Evolutionary conservation across 2,797 vertebrate genomes (phyloP).

Genomic region (Sciaenops ocellatus): DNA sequence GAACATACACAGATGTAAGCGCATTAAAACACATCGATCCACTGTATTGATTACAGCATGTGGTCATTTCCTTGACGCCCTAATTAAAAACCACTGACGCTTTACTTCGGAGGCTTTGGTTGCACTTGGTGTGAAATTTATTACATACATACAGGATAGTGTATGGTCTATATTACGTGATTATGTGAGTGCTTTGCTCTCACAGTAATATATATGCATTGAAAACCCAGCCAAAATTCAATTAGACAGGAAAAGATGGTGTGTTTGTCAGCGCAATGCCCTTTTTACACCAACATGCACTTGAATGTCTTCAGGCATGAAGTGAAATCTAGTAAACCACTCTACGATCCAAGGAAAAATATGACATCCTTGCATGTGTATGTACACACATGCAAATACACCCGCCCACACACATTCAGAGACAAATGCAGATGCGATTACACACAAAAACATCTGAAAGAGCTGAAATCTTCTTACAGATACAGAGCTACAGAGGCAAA

Average conservation of each 20-base stretch:
- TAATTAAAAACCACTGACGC: constrained; percentile 37
- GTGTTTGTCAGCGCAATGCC: not conserved
- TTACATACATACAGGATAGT: not conserved
- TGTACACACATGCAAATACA: not conserved
- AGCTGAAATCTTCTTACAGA: not conserved
- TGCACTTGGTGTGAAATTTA: constrained; percentile 4
- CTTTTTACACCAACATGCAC: constrained; percentile 10
- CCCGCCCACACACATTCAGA: not conserved
- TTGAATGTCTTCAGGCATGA: constrained; percentile 4
- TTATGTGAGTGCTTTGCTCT: not conserved
- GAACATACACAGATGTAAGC: constrained; percentile 11
- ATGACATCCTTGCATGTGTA: not conserved
- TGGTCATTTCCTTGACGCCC: constrained; percentile 28
- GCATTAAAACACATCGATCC: constrained; percentile 18
- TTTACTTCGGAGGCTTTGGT: constrained; percentile 21
- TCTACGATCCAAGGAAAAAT: not conserved
- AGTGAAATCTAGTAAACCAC: constrained; percentile 6
- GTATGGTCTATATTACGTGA: no score
- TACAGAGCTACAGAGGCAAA: not conserved
- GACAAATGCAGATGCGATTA: not conserved
- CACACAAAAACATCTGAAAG: not conserved
- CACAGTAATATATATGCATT: no score
- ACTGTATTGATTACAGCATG: constrained; percentile 35
- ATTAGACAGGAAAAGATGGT: not conserved
- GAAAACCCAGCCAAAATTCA: constrained; percentile 11